A percentile compares a stretch with the other conserved stretches of the same genome.
Evolutionary conservation across 2,113 vertebrate species (phyloP).

Genomic region (Macquaria ambigua): DNA sequence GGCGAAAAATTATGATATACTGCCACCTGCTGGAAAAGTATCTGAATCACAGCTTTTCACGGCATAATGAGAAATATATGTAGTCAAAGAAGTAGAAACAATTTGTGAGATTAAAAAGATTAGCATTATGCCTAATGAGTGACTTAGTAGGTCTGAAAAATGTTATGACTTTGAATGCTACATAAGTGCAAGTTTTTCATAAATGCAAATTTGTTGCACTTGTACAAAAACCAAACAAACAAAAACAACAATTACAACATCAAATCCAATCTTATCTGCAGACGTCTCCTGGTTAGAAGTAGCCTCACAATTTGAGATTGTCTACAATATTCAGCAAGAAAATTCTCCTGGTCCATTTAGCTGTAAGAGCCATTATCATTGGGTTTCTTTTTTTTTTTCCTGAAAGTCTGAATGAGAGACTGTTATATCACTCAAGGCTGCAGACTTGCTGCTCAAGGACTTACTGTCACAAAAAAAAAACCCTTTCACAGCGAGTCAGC

Average conservation of each 20-base stretch:
- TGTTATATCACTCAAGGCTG: conserved; percentile 63
- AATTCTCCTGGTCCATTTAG: conserved; percentile 4
- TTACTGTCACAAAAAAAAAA: conserved; percentile 27
- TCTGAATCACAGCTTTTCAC: conserved; percentile 1
- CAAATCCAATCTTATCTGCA: neutral
- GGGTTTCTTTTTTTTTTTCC: neutral
- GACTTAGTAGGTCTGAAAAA: neutral
- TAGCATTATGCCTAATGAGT: neutral
- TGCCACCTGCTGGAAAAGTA: conserved; percentile 61
- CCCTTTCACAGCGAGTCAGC: conserved; percentile 43
- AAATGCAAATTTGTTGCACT: neutral
- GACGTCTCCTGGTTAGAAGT: neutral
- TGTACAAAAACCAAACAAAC: neutral
- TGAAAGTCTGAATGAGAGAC: conserved; percentile 35
- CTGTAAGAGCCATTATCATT: conserved; percentile 19
- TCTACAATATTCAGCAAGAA: conserved; percentile 5
- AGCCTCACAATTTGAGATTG: neutral
- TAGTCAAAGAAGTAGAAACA: neutral
- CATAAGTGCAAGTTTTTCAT: neutral
- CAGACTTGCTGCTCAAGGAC: conserved; percentile 68
- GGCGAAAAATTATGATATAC: neutral
- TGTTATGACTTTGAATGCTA: neutral
- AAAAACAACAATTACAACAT: neutral
- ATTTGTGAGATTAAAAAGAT: neutral
- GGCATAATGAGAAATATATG: neutral